Conservation (phyloP, 37 sponge, comb jelly and placozoan species). For the Bolinopsis microptera region DNA sequence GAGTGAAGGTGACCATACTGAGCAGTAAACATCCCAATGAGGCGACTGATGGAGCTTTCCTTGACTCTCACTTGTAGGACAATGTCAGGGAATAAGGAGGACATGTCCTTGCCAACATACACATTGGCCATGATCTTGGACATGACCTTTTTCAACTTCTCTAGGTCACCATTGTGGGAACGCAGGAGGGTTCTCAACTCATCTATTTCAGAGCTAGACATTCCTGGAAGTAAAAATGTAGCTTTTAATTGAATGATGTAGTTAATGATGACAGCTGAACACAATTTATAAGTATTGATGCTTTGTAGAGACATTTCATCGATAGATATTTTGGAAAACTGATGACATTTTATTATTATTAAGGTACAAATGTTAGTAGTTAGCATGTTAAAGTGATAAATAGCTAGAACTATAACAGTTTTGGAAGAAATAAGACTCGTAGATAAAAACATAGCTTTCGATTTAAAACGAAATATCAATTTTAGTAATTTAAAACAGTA, state of each 20-base stretch:
- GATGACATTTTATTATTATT: too few relatives aligned
- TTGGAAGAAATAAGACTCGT: too few relatives aligned
- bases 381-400: too few relatives aligned
- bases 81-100: slow-evolving; percentile 42
- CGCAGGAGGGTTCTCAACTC: background rate
- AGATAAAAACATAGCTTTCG: too few relatives aligned
- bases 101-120: slow-evolving; percentile 59
- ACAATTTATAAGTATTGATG: too few relatives aligned
- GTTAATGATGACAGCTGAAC: too few relatives aligned
- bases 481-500: background rate
- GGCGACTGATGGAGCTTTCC: background rate
- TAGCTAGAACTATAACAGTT: too few relatives aligned
- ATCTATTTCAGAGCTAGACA: slow-evolving; percentile 29
- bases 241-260: background rate
- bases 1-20: slow-evolving; percentile 50
- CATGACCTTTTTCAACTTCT: slow-evolving; percentile 63
- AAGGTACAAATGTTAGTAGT: too few relatives aligned
- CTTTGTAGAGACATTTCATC: too few relatives aligned
- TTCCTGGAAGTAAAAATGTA: background rate
- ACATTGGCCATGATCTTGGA: slow-evolving; percentile 64
- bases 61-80: slow-evolving; percentile 53
- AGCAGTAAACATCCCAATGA: slow-evolving; percentile 58
- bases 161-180: slow-evolving; percentile 32
- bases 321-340: too few relatives aligned
- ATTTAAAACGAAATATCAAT: too few relatives aligned